Base-by-base conservation (phyloP, 92 coral and sea anemone genomes). In the Pocillopora grandis region DNA sequence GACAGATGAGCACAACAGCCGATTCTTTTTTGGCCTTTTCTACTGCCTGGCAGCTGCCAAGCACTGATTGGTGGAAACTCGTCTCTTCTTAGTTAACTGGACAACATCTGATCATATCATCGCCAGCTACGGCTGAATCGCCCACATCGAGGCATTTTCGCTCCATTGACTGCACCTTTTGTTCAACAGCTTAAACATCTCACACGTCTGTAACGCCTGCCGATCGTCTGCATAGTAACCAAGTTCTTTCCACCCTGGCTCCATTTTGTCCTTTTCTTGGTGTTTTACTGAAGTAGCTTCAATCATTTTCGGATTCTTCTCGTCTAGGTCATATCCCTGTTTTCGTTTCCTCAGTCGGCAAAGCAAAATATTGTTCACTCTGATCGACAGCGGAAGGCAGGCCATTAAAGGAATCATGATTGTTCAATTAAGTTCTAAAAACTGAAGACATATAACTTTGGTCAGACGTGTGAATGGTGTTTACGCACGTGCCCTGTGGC, bases 281-380 rank as follows among this genome's bases (percentile, higher is more conserved):
- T 66, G 72, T 62, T 74, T 74, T 13, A 82, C 60, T 16, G 56
- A 19, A 18, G 48, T 61, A 61, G 71, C 63, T 74, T 72, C 79
- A 48, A 31, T 31, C 48, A 62, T 62, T 56, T 23, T 17, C 16
- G 48, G 72, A 19, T 23, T 33, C 27, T 23, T 23, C 27, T 23
- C 27, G 27, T 23, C 27, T 23, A 23, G 27, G 27, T 23, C 27
- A 23, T 23, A 23, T 23, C 27, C 27, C 27, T 23, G 27, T 23
- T 23, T 23, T 23, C 27, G 0, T 23, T 23, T 10, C 69, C 49
- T 76, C 58, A 91, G 74, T 56, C 91, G 87, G 63, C 88, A 88
- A 63, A 91, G 71, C 5, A 91, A 84, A 66, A 91, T 80, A 71
- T 87, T 75, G 90, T 91, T 91, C 72, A 83, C 87, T 36, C 83